Conservation (phyloP, 2,797 vertebrate genomes). For the Sebastes kiyomatsui region DNA sequence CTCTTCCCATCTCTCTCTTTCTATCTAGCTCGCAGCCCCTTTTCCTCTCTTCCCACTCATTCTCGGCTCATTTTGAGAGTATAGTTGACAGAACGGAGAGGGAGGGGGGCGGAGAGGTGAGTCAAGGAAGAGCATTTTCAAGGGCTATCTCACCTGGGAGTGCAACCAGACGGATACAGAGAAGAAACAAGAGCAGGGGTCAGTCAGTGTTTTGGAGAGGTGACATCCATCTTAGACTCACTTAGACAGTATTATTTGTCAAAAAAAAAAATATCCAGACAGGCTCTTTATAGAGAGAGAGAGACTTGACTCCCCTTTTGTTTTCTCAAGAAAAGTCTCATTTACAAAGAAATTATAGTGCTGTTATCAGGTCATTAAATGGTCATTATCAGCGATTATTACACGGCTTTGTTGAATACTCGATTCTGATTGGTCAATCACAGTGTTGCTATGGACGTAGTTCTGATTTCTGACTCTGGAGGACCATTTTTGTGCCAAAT, state of each 20-base stretch:
- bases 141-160: constrained; percentile 24
- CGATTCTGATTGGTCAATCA: too few relatives aligned
- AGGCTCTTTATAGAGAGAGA: not conserved
- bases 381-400: too few relatives aligned
- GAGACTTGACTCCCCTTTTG: not conserved
- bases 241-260: constrained; percentile 17
- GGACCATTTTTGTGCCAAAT: too few relatives aligned
- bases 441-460: too few relatives aligned
- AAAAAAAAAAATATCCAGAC: not conserved
- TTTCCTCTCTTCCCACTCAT: constrained; percentile 48
- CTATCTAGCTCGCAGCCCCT: constrained; percentile 13
- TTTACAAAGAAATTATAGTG: not conserved
- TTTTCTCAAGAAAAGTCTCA: not conserved
- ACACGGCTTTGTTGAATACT: too few relatives aligned
- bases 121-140: constrained; percentile 32
- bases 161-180: constrained; percentile 1
- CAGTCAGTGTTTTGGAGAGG: constrained; percentile 27
- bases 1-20: constrained; percentile 53
- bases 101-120: constrained; percentile 18
- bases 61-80: constrained; percentile 58
- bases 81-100: constrained; percentile 37
- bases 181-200: constrained; percentile 15
- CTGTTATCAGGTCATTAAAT: not conserved
- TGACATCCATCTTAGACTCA: constrained; percentile 26
- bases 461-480: too few relatives aligned